Percentiles rank a stretch among this genome's conserved stretches.
These are phyloP conservation scores for Lithophane semibrunnea DNA, from an alignment of 2,888 invertebrate genomes.

Conservation along the genomic window DNA sequence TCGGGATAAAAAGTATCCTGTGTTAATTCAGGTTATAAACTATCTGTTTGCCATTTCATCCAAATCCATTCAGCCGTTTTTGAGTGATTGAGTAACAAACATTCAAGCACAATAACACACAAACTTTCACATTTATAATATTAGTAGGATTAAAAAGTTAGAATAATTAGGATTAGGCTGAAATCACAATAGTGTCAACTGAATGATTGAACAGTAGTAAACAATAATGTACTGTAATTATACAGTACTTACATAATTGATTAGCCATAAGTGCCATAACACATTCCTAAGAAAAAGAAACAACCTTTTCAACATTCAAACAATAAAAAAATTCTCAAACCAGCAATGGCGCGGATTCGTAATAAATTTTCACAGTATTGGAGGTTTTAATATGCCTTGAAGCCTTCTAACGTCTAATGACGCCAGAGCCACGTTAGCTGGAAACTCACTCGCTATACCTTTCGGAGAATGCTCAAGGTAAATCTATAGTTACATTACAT, in stretches of 20 bases:
- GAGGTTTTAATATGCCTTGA: constrained; percentile 33
- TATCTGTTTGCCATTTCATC: no score
- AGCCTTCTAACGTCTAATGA: constrained; percentile 40
- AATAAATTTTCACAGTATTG: constrained; percentile 51
- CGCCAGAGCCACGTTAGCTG: constrained; percentile 23
- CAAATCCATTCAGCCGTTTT: no score
- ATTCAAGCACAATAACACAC: no score
- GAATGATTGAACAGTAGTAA: no score
- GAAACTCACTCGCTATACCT: constrained; percentile 24
- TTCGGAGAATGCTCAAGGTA: constrained; percentile 50
- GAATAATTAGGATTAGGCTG: no score
- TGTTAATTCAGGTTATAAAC: no score
- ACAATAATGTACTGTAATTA: no score
- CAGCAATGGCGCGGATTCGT: constrained; percentile 29
- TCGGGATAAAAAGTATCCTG: no score
- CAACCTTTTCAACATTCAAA: neutral
- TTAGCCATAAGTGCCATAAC: neutral
- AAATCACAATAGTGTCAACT: no score
- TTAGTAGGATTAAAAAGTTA: no score
- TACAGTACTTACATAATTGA: no score
- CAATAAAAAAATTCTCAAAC: constrained; percentile 2
- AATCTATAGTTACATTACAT: constrained; percentile 25
- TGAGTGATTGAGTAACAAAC: neutral
- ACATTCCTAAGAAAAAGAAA: neutral
- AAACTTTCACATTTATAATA: no score